These are phyloP conservation scores for Eilema caniola DNA, from an alignment of 2,888 invertebrate species.

Conservation along the genomic window DNA sequence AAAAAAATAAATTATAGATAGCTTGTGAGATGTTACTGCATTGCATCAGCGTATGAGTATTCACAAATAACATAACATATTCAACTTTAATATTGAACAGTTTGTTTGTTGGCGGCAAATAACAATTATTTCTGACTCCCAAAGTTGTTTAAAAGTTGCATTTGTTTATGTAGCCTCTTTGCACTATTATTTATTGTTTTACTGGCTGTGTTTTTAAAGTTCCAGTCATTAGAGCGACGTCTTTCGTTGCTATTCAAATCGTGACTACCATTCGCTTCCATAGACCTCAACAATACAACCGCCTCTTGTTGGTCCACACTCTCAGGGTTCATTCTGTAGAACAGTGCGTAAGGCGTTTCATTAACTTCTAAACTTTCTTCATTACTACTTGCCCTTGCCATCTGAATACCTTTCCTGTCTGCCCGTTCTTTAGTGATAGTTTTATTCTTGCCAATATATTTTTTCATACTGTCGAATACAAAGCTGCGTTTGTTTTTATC, in stretches of 20 bases:
- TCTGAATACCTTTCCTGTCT: conserved; percentile 18
- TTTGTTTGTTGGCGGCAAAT: conserved; percentile 24
- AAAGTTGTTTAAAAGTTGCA: conserved; percentile 28
- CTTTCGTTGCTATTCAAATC: conserved; percentile 41
- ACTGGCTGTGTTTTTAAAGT: conserved; percentile 22
- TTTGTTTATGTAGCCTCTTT: conserved; percentile 52
- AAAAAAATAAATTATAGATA: conserved; percentile 36
- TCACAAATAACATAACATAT: conserved; percentile 11
- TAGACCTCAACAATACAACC: conserved; percentile 40
- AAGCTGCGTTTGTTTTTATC: conserved; percentile 46
- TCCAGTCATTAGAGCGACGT: conserved; percentile 32
- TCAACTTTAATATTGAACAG: background rate
- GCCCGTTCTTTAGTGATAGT: conserved; percentile 35
- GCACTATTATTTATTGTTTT: conserved; percentile 37
- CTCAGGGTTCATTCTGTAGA: conserved; percentile 67
- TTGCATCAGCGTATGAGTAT: conserved; percentile 8
- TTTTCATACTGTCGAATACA: conserved; percentile 53
- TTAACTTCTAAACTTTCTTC: conserved; percentile 54
- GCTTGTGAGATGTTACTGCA: conserved; percentile 29
- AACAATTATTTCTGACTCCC: conserved; percentile 16
- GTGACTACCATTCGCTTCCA: conserved; percentile 39
- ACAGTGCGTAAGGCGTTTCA: conserved; percentile 67
- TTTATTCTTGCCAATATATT: conserved; percentile 58
- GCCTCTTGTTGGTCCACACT: conserved; percentile 51
- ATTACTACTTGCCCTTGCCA: conserved; percentile 51